Conservation (phyloP, 2,888 invertebrate genomes). For the Patella depressa region DNA sequence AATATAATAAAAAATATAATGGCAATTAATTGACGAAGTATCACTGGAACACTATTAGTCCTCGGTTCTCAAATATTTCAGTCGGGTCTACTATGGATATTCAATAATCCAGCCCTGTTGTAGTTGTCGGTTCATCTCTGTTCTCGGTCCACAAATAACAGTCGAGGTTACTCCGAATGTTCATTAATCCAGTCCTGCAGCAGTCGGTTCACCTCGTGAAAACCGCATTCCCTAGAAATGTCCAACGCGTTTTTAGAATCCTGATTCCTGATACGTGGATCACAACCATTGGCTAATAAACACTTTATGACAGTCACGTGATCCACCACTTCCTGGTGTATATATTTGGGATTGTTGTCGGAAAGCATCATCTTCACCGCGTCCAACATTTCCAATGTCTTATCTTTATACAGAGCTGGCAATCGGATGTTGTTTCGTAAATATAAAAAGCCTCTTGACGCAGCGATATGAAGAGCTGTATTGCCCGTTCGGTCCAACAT, state of each 20-base stretch:
- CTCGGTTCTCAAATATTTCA: too few relatives aligned
- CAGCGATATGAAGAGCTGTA: conserved; percentile 37
- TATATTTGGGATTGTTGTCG: conserved; percentile 2
- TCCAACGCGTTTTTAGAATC: conserved; percentile 13
- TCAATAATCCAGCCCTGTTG: too few relatives aligned
- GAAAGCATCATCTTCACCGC: conserved; percentile 17
- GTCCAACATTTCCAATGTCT: conserved; percentile 19
- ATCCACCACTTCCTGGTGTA: not conserved
- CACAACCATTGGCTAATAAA: conserved; percentile 12
- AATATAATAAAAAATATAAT: too few relatives aligned
- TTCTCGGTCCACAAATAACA: not conserved
- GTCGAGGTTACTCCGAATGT: not conserved
- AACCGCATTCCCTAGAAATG: conserved; percentile 6
- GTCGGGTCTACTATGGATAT: too few relatives aligned
- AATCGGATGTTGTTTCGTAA: conserved; percentile 25
- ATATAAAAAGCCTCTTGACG: conserved; percentile 32
- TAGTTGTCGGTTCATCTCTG: too few relatives aligned
- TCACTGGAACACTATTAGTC: too few relatives aligned
- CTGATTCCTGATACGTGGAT: conserved; percentile 4
- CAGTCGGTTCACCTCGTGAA: not conserved
- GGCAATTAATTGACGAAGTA: too few relatives aligned
- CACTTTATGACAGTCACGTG: not conserved
- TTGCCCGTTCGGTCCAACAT: conserved; percentile 26
- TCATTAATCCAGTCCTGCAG: not conserved
- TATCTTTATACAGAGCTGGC: conserved; percentile 28